Base-by-base conservation (phyloP, 2,888 invertebrate species). In the Lamellibrachia satsuma region DNA sequence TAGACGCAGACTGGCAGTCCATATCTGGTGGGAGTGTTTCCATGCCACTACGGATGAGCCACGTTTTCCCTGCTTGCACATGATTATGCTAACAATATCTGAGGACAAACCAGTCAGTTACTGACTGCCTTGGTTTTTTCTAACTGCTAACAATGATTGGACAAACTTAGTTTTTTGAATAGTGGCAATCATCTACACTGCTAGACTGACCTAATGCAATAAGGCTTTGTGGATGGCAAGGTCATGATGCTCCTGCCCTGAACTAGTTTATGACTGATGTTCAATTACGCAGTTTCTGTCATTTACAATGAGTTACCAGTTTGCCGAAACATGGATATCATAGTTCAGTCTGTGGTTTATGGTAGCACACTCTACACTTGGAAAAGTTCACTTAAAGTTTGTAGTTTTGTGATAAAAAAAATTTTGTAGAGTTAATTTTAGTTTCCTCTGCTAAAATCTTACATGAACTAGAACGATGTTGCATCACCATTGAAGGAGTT, bases 31-130 rank as follows among this genome's bases (percentile, higher is more conserved):
- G 75, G 75, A 75, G 75, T 75, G 22, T 75, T 75, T 75, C 22
- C 22, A n/a, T 2, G n/a, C 75, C 22, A 22, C 75, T 75, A 75
- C n/a, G 75, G 75, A 75, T 75, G 75, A 75, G 75, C 75, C 75
- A 75, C n/a, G 75, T n/a, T 75, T 75, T 75, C 75, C n/a, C 75
- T 75, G 22, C 75, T 75, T 75, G 75, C 22, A 75, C 4, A 75
- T 75, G 75, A 75, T 75, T 75, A 75, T 75, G 75, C n/a, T 75
- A 75, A 75, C 75, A 75, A 75, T 75, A n/a, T 22, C 75, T 75
- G 75, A 75, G 75, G 75, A 75, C 75, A 75, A 75, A 75, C 22
- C 6, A 22, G 4, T 75, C 15, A 22, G 75, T 22, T 75, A 75
- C 15, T 15, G 15, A 8, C 55, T 75, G 15, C n/a, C 22, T 11